Conservation (phyloP, 2,888 invertebrate genomes). For the Sturmia bella region DNA sequence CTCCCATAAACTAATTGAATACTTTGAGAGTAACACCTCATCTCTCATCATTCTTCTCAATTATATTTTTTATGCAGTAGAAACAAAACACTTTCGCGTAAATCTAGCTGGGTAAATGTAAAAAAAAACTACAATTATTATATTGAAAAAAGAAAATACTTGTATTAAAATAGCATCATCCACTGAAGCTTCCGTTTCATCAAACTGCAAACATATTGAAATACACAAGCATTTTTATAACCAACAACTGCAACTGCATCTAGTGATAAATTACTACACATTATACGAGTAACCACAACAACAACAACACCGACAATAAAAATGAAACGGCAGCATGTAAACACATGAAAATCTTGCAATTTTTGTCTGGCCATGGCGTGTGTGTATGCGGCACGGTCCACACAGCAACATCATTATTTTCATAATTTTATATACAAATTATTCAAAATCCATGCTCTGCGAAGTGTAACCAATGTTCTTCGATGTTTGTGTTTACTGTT, state of each 20-base stretch:
- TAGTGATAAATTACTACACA: conserved; percentile 47
- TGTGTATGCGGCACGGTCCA: conserved; percentile 34
- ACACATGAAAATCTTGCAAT: conserved; percentile 22
- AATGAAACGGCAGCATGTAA: conserved; percentile 2
- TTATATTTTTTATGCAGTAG: not conserved
- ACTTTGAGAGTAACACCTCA: conserved; percentile 1
- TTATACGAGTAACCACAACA: conserved; percentile 26
- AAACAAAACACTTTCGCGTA: too few species aligned
- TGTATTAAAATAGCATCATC: conserved; percentile 48
- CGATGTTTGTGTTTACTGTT: conserved; percentile 11
- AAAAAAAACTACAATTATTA: not conserved
- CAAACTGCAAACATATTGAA: conserved; percentile 38
- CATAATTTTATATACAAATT: conserved; percentile 41
- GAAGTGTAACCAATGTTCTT: conserved; percentile 78
- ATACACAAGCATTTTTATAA: conserved; percentile 28
- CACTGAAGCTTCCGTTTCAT: conserved; percentile 62
- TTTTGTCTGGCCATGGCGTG: conserved; percentile 31
- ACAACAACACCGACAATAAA: conserved; percentile 17
- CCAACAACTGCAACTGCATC: conserved; percentile 29
- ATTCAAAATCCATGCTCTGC: conserved; percentile 76
- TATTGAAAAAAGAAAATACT: conserved; percentile 49
- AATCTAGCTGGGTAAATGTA: conserved; percentile 12
- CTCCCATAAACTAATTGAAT: too few species aligned
- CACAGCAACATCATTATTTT: conserved; percentile 12
- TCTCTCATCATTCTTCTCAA: not conserved